Evolutionary conservation across 2,113 vertebrate genomes (phyloP).

Genomic region (Physeter macrocephalus): DNA sequence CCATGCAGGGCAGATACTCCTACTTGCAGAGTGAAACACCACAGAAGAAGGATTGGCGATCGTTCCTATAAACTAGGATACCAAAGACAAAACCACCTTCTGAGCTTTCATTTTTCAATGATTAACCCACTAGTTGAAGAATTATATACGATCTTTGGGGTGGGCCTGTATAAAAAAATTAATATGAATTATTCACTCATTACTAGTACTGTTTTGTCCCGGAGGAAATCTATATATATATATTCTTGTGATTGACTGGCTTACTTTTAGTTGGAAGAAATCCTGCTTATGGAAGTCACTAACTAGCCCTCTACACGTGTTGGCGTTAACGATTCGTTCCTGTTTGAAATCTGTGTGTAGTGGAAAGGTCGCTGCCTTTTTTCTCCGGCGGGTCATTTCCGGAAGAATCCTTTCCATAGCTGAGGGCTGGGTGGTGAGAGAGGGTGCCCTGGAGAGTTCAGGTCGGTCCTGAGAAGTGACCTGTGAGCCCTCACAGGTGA

Average conservation of each 20-base stretch:
- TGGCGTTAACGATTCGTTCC: rapidly evolving
- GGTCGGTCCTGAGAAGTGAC: background rate
- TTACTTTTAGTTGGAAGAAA: background rate
- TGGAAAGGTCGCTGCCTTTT: background rate
- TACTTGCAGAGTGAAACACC: background rate
- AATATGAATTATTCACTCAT: background rate
- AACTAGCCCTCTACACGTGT: rapidly evolving
- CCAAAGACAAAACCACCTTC: background rate
- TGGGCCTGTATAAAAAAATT: background rate
- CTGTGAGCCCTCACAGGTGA: rapidly evolving
- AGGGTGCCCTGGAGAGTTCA: too few species aligned
- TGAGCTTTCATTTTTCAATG: background rate
- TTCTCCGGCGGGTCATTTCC: background rate
- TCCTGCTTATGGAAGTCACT: background rate
- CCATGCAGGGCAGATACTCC: too few species aligned
- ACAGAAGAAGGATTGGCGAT: background rate
- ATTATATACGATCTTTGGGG: background rate
- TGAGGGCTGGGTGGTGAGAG: background rate
- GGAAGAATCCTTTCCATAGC: background rate
- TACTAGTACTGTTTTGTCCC: background rate
- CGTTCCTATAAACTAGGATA: background rate
- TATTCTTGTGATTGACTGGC: background rate
- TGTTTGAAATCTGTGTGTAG: background rate
- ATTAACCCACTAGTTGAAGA: background rate
- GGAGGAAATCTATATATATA: background rate